These are phyloP conservation scores for Muscidifurax raptorellus DNA, from an alignment of 1,140 invertebrate genomes.

Conservation along the genomic window DNA sequence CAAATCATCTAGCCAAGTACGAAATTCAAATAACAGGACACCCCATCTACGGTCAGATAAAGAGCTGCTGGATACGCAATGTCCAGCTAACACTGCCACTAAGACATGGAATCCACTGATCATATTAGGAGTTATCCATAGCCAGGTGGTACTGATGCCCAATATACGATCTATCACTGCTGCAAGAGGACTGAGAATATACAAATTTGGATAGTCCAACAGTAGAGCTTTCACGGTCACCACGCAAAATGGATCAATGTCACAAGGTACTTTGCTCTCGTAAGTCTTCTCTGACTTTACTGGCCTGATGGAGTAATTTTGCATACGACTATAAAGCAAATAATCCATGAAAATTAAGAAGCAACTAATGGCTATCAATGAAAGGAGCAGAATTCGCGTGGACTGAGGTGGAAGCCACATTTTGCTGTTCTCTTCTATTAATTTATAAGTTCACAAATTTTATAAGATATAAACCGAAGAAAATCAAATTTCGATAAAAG, in stretches of 20 bases:
- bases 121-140: constrained; percentile 85
- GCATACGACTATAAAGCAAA: constrained; percentile 78
- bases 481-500: neutral
- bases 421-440: neutral
- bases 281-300: constrained; percentile 56
- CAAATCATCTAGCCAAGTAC: constrained; percentile 86
- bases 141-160: constrained; percentile 78
- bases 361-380: constrained; percentile 68
- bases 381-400: constrained; percentile 28
- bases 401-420: constrained; percentile 43
- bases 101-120: constrained; percentile 86
- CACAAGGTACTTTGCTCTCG: constrained; percentile 78
- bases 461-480: neutral
- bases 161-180: constrained; percentile 80
- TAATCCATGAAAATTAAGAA: constrained; percentile 80
- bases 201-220: constrained; percentile 86
- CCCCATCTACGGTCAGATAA: constrained; percentile 81
- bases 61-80: constrained; percentile 82
- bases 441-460: neutral
- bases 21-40: constrained; percentile 83
- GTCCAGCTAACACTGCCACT: constrained; percentile 81
- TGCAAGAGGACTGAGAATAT: constrained; percentile 84
- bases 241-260: constrained; percentile 83
- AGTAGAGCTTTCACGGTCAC: constrained; percentile 86
- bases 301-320: constrained; percentile 75